Evolutionary conservation across 2,888 invertebrate genomes (phyloP).

Genomic region (Caenorhabditis plicata): DNA sequence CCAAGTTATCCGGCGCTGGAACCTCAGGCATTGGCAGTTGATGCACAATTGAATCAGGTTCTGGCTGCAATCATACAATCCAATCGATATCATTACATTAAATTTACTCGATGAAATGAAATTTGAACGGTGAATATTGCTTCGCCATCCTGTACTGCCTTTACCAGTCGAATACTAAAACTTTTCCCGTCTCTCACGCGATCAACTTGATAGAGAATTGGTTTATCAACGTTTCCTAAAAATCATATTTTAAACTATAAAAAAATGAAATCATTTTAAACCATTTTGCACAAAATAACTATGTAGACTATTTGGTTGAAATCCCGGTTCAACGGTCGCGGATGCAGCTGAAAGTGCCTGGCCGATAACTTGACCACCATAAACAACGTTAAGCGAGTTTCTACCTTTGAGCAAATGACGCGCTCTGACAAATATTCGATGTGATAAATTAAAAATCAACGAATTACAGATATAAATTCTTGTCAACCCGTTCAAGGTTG

Average conservation of each 20-base stretch:
- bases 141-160: conserved; percentile 67
- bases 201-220: conserved; percentile 68
- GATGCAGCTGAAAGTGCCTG: conserved; percentile 66
- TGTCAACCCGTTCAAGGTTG: conserved; percentile 50
- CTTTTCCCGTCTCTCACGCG: conserved; percentile 67
- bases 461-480: conserved; percentile 51
- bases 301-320: conserved; percentile 67
- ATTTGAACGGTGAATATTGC: conserved; percentile 66
- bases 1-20: conserved; percentile 64
- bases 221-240: conserved; percentile 57
- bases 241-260: too few relatives aligned
- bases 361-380: conserved; percentile 66
- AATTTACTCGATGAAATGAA: conserved; percentile 51
- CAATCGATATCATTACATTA: not conserved
- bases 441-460: too few relatives aligned
- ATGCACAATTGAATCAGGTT: conserved; percentile 62
- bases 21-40: conserved; percentile 67
- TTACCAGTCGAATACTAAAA: conserved; percentile 67
- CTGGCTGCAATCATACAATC: conserved; percentile 30
- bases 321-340: conserved; percentile 65
- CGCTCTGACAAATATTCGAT: conserved; percentile 41
- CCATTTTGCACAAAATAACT: conserved; percentile 67
- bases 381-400: conserved; percentile 60
- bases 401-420: conserved; percentile 55
- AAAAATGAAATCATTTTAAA: too few relatives aligned